Percentiles rank a stretch among this genome's conserved stretches.
phyloP scores from a whole-genome alignment of 2,797 vertebrate genomes.

The Cyclopterus lumpus region DNA sequence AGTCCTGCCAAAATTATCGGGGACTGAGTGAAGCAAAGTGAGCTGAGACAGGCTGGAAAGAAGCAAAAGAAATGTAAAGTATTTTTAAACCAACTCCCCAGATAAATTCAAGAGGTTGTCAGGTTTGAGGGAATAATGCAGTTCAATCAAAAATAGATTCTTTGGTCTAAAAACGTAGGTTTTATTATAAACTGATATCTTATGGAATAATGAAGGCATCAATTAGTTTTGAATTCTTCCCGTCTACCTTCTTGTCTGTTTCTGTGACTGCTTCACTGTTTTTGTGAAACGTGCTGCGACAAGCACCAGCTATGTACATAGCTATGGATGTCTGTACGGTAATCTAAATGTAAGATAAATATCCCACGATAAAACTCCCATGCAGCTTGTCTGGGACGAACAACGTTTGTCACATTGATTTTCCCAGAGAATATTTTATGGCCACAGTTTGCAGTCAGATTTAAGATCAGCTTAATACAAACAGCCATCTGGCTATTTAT shows the following conservation, averaged over 20 bases:
- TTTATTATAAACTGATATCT: slow-evolving; percentile 32
- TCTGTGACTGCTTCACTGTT: slow-evolving; percentile 15
- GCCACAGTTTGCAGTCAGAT: background rate
- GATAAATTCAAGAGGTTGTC: slow-evolving; percentile 46
- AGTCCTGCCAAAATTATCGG: slow-evolving; percentile 62
- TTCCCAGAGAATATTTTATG: slow-evolving; percentile 18
- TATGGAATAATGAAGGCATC: slow-evolving; percentile 22
- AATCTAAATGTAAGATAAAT: slow-evolving; percentile 5
- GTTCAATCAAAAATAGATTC: slow-evolving; percentile 49
- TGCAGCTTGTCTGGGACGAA: slow-evolving; percentile 3
- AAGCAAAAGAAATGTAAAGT: slow-evolving; percentile 42
- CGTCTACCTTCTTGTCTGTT: slow-evolving; percentile 18
- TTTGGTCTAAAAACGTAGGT: slow-evolving; percentile 60
- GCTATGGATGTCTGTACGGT: background rate
- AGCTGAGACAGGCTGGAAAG: slow-evolving; percentile 30
- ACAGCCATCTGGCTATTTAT: background rate
- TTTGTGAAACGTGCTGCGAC: background rate
- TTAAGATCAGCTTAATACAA: slow-evolving; percentile 10
- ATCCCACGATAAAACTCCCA: background rate
- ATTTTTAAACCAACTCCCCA: slow-evolving; percentile 60
- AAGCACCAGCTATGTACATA: slow-evolving; percentile 7
- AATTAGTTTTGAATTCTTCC: slow-evolving; percentile 7
- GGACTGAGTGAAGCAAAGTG: slow-evolving; percentile 38
- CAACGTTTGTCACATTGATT: slow-evolving; percentile 20
- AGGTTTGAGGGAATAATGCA: slow-evolving; percentile 40